Evolutionary conservation across 2,888 invertebrate genomes (phyloP).

Genomic region (Gymnoscelis rufifasciata): DNA sequence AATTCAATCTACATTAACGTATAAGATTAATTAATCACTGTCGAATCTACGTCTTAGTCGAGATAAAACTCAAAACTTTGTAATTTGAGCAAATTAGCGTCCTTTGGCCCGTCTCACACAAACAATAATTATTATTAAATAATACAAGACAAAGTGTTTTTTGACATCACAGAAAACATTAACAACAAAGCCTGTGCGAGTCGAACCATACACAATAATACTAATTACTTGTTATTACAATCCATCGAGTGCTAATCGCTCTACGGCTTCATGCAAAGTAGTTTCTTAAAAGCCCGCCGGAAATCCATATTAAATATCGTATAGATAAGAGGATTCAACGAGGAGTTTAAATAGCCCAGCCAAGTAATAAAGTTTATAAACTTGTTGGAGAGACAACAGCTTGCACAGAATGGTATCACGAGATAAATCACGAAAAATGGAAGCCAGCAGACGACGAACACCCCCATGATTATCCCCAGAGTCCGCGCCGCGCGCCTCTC

Average conservation of each 20-base stretch:
- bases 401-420: slow-evolving; percentile 91
- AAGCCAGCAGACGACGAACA: slow-evolving; percentile 98
- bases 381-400: slow-evolving; percentile 88
- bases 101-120: slow-evolving; percentile 25
- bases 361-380: slow-evolving; percentile 94
- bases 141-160: too few relatives aligned
- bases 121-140: neutral
- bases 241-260: slow-evolving; percentile 52
- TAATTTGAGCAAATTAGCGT: slow-evolving; percentile 68
- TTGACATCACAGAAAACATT: too few relatives aligned
- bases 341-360: slow-evolving; percentile 95
- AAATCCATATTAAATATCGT: slow-evolving; percentile 97
- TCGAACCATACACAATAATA: slow-evolving; percentile 4
- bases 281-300: slow-evolving; percentile 91
- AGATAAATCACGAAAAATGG: slow-evolving; percentile 98
- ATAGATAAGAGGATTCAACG: slow-evolving; percentile 95
- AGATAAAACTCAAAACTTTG: slow-evolving; percentile 37
- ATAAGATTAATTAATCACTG: slow-evolving; percentile 19
- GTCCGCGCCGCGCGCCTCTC: slow-evolving; percentile 97
- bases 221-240: slow-evolving; percentile 29
- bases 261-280: slow-evolving; percentile 72
- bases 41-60: slow-evolving; percentile 29
- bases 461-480: slow-evolving; percentile 97
- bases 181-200: too few relatives aligned
- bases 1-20: slow-evolving; percentile 20